Evolutionary conservation across 2,888 invertebrate species (phyloP), one percentile per base, ranked within the genome.

Genomic region (Antheraea yamamai): DNA sequence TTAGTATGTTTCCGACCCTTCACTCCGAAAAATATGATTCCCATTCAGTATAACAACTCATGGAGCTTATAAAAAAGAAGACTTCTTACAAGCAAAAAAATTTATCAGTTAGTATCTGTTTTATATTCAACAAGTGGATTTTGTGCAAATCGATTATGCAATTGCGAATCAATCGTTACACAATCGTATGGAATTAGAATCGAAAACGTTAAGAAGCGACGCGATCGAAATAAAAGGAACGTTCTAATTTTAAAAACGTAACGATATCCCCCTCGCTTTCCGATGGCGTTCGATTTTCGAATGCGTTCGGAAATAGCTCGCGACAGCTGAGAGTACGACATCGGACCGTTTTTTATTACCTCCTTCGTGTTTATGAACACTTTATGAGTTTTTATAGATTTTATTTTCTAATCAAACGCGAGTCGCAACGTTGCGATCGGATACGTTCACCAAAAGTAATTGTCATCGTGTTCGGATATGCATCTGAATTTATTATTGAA

Each of bases 311-410:
- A 94, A 94, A 94, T 94, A 94, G 92, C 93, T 85, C 91, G 89
- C 93, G 94, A 94, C 94, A 94, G 95, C 94, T 94, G 95, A 94
- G 73, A 72, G 64, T 88, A 91, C 91, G 92, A 92, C 93, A 90
- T 91, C 89, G 89, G 87, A 88, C 58, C 73, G 66, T 92, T 94
- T 93, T 94, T 95, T 94, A 94, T 93, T 92, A 89, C 93, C 91
- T 90, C 91, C 92, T 88, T 91, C 91, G 90, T 93, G 94, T 94
- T 95, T 94, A 94, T 92, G 93, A 93, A 90, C 93, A 92, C 93
- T 94, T 93, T 93, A 93, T 92, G 91, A 91, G 92, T 91, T 93
- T 91, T 92, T 92, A 92, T 93, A 93, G 92, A 92, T 93, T 92
- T 91, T 92, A 92, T 93, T 89, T 90, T 89, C 88, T 90, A 89